Base-by-base conservation (phyloP, 2,888 invertebrate species). In the Heterodera filipjevi region DNA sequence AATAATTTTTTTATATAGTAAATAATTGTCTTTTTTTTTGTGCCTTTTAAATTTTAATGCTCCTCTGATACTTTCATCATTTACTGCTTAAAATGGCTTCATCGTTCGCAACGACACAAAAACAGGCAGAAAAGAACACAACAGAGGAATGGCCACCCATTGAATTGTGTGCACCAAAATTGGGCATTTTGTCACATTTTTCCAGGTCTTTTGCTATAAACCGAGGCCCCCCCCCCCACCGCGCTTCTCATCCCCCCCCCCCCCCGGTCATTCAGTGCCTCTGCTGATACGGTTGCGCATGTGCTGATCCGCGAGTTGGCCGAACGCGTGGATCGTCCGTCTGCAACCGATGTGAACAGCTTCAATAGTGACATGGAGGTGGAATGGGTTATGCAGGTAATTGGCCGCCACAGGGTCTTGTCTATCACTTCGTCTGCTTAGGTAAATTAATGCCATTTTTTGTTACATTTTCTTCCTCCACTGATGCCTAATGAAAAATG, bases 321-420 rank as follows among this genome's bases (percentile, higher is more conserved):
- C 39, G 82, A 83, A 53, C 82, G 77, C 10, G 81, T 83, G 16
- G 84, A 84, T 35, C 75, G 75, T 66, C 81, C 78, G 27, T 39
- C 78, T 39, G 19, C 66, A 19, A 16, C 53, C 16, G 71, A 39
- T 22, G 32, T 72, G 10, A 71, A 79, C 16, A 66, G 66, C 16
- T 76, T 86, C 30, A 80, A 76, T 33, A 83, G 73, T 27, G 88
- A 88, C n/a, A 83, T 82, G 32, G 86, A 88, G 35, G 77, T 88
- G 27, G 83, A 86, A 81, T 88, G 88, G 88, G 81, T 86, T 70
- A 88, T 88, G 87, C 88, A 87, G 83, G 88, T 27, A 59, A n/a
- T n/a, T n/a, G n/a, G n/a, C n/a, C n/a, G n/a, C n/a, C n/a, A n/a
- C n/a, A n/a, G n/a, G n/a, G n/a, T n/a, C n/a, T n/a, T n/a, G n/a